Conservation (phyloP, 2,113 vertebrate genomes). For the Tichodroma muraria region DNA sequence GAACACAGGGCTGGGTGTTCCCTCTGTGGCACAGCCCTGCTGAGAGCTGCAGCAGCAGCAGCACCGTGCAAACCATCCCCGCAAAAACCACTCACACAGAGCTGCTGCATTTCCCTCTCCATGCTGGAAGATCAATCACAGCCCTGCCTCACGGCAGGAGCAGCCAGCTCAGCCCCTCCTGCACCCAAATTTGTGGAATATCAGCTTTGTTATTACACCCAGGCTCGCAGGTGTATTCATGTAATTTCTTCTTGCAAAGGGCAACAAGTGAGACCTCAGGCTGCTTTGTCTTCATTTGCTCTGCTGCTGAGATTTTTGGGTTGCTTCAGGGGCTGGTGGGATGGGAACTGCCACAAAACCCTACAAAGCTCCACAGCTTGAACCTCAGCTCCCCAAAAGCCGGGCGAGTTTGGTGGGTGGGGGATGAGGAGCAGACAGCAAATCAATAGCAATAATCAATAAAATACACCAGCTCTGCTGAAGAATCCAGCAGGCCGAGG, state of each 20-base stretch:
- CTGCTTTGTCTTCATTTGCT: neutral
- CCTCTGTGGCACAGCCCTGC: neutral
- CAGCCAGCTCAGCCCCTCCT: neutral
- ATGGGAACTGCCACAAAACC: neutral
- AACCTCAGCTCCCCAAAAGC: neutral
- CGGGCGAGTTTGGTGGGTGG: neutral
- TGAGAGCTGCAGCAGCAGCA: neutral
- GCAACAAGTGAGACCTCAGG: neutral
- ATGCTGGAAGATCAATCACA: neutral
- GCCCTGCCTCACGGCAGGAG: neutral
- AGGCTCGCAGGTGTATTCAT: neutral
- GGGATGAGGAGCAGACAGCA: neutral
- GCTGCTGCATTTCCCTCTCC: neutral
- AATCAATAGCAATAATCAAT: neutral
- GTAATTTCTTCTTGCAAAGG: neutral
- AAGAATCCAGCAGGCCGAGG: neutral
- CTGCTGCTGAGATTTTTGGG: neutral
- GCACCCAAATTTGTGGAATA: neutral
- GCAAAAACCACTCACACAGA: neutral
- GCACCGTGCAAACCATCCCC: fast-evolving
- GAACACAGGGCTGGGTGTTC: neutral
- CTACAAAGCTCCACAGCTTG: neutral
- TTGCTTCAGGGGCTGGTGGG: neutral
- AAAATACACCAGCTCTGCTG: neutral
- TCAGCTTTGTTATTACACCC: neutral